Evolutionary conservation across 2,113 vertebrate species (phyloP).

Genomic region (Calyptommatus sinebrachiatus): DNA sequence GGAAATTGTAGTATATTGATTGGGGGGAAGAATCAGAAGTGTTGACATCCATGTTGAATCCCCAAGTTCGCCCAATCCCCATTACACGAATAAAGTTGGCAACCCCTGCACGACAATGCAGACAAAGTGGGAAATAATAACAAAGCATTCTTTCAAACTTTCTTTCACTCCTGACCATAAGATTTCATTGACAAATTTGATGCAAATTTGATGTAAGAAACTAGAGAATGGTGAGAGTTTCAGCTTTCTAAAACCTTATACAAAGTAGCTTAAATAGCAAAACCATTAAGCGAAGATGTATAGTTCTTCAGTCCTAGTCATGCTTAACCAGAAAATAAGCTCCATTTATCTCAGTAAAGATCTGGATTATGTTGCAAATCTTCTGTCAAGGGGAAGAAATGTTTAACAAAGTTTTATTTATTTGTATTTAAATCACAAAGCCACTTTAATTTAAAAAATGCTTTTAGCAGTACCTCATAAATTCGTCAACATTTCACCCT

Average conservation of each 20-base stretch:
- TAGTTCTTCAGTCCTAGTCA: neutral
- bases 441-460: slow-evolving; percentile 7
- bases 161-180: neutral
- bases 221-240: neutral
- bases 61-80: too few species aligned
- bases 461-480: neutral
- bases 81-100: too few species aligned
- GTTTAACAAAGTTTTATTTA: neutral
- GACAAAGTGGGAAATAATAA: too few species aligned
- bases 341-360: neutral
- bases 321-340: neutral
- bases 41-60: too few species aligned
- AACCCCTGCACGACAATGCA: too few species aligned
- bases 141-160: neutral
- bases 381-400: slow-evolving; percentile 11
- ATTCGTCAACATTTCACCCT: slow-evolving; percentile 1
- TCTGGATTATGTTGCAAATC: neutral
- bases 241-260: too few species aligned
- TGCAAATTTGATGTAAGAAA: neutral
- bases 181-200: neutral
- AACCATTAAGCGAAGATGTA: neutral
- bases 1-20: too few species aligned
- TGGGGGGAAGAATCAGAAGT: too few species aligned
- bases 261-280: slow-evolving; percentile 6
- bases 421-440: neutral